Evolutionary conservation across 2,888 invertebrate genomes (phyloP).

Genomic region (Synanthedon andrenaeformis): DNA sequence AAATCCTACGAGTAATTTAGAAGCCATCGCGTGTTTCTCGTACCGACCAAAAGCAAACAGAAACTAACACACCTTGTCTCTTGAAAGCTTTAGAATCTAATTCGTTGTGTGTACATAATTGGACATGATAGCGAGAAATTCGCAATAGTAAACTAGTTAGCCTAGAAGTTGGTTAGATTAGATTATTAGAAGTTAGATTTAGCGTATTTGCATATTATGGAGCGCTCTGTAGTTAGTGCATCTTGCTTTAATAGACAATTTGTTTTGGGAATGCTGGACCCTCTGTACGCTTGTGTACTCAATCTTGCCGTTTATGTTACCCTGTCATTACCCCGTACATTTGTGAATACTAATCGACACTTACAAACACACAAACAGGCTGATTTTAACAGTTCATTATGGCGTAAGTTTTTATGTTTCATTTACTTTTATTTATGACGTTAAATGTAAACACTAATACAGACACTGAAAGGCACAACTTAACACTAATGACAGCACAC

Average conservation of each 20-base stretch:
- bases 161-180: slow-evolving; percentile 15
- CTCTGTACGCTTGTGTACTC: slow-evolving; percentile 62
- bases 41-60: slow-evolving; percentile 15
- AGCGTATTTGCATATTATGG: slow-evolving; percentile 36
- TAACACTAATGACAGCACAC: slow-evolving; percentile 63
- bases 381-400: slow-evolving; percentile 18
- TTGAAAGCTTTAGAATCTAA: slow-evolving; percentile 5
- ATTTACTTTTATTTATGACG: slow-evolving; percentile 38
- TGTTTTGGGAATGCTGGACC: slow-evolving; percentile 47
- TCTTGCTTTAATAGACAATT: slow-evolving; percentile 39
- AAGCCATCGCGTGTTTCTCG: slow-evolving; percentile 53
- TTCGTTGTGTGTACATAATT: neutral
- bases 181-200: slow-evolving; percentile 6
- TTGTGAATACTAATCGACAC: slow-evolving; percentile 60
- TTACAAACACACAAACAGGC: slow-evolving; percentile 56
- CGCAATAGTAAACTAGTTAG: slow-evolving; percentile 30
- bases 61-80: slow-evolving; percentile 22
- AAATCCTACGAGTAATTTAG: slow-evolving; percentile 49
- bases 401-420: slow-evolving; percentile 30
- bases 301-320: slow-evolving; percentile 58
- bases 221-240: slow-evolving; percentile 63
- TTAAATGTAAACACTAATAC: slow-evolving; percentile 29
- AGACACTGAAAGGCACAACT: slow-evolving; percentile 55
- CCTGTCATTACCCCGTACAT: slow-evolving; percentile 43
- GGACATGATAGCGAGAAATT: slow-evolving; percentile 42